These are phyloP conservation scores for Dolichotis patagonum DNA, from an alignment of 2,113 vertebrate species.

Conservation along the genomic window DNA sequence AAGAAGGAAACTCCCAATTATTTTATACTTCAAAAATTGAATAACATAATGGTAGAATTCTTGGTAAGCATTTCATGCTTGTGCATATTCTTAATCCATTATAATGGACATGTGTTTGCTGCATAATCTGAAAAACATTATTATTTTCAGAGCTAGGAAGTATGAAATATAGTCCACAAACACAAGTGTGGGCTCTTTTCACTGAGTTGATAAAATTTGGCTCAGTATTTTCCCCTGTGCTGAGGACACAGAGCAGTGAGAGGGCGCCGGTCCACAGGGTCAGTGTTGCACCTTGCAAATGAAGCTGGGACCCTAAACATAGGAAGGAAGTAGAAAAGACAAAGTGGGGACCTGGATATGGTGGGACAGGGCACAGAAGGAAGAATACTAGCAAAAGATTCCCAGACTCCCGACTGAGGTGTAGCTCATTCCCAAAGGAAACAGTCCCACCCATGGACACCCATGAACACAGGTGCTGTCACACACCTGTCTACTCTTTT, in stretches of 20 bases:
- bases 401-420: not conserved
- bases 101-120: not conserved
- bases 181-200: not conserved
- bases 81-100: not conserved
- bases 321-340: not conserved
- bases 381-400: not conserved
- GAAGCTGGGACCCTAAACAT: not conserved
- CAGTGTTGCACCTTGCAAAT: not conserved
- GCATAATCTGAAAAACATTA: slow-evolving; percentile 30
- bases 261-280: not conserved
- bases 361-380: not conserved
- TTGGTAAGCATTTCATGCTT: not conserved
- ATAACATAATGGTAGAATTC: slow-evolving; percentile 20
- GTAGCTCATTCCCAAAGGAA: not conserved
- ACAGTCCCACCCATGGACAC: not conserved
- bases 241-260: not conserved
- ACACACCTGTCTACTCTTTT: not conserved
- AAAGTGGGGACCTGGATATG: not conserved
- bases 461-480: not conserved
- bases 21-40: not conserved
- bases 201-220: not conserved
- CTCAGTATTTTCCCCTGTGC: not conserved
- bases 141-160: not conserved
- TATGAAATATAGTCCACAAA: not conserved
- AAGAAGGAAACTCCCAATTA: not conserved